phyloP scores from a whole-genome alignment of 2,888 invertebrate species.

The Clistopyga incitator region DNA sequence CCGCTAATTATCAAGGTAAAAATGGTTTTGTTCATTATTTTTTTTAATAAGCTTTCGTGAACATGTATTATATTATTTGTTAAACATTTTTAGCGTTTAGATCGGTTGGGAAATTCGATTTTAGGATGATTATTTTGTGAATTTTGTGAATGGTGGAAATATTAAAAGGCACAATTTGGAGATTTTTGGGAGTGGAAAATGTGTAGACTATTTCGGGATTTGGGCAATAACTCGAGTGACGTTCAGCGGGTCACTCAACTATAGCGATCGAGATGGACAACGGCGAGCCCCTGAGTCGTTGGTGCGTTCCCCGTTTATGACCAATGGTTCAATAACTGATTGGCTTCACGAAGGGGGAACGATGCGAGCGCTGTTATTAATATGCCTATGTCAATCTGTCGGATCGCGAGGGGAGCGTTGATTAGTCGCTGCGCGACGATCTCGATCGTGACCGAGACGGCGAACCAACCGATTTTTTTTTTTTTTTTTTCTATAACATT shows the following conservation, averaged over 20 bases:
- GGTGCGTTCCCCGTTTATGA: conserved; percentile 36
- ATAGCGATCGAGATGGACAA: conserved; percentile 38
- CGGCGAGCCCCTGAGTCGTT: conserved; percentile 28
- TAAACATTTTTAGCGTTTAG: not conserved
- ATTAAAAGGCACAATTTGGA: too few relatives aligned
- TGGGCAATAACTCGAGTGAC: conserved; percentile 13
- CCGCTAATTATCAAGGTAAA: conserved; percentile 46
- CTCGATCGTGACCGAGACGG: conserved; percentile 56
- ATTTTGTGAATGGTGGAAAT: conserved; percentile 1
- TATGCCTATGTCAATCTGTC: conserved; percentile 62
- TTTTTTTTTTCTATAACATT: not conserved
- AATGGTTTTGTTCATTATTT: conserved; percentile 13
- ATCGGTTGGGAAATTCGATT: not conserved
- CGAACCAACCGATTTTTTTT: not conserved
- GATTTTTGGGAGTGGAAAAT: too few relatives aligned
- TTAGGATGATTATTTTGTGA: not conserved
- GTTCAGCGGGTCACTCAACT: conserved; percentile 60
- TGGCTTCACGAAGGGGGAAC: conserved; percentile 56
- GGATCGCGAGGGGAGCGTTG: conserved; percentile 57
- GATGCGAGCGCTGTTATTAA: conserved; percentile 57
- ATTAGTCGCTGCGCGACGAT: conserved; percentile 48
- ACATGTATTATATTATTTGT: not conserved
- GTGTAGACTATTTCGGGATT: not conserved
- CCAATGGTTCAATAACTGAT: conserved; percentile 62
- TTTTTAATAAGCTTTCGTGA: too few relatives aligned